Percentiles rank a stretch among this genome's conserved stretches.
Conservation (phyloP, 2,113 vertebrate species). For the Podilymbus podiceps region DNA sequence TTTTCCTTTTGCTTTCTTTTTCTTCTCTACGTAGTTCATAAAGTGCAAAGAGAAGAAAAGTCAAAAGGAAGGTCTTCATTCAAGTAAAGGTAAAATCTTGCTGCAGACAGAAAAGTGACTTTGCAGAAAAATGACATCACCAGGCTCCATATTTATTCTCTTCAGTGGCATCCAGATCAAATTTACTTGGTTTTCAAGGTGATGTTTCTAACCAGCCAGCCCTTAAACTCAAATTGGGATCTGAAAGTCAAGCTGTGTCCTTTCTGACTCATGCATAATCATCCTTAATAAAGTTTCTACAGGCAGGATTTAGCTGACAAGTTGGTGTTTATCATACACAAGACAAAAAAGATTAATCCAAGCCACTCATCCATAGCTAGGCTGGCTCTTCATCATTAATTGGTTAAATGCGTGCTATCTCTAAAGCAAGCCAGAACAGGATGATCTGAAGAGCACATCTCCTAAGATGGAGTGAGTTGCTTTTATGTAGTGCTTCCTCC, state of each 20-base stretch:
- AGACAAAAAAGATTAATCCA: constrained; percentile 50
- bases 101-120: constrained; percentile 17
- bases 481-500: background rate
- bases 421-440: background rate
- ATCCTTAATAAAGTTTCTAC: constrained; percentile 39
- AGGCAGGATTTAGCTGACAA: constrained; percentile 45
- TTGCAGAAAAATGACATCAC: background rate
- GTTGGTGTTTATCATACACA: constrained; percentile 41
- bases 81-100: background rate
- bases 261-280: constrained; percentile 53
- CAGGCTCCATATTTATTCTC: background rate
- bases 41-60: constrained; percentile 5
- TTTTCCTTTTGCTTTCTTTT: background rate
- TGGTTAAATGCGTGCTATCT: background rate
- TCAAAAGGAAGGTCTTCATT: background rate
- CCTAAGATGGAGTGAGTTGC: background rate
- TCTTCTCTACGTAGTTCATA: background rate
- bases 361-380: constrained; percentile 27
- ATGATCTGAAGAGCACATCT: constrained; percentile 4
- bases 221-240: constrained; percentile 31
- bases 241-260: constrained; percentile 61
- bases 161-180: constrained; percentile 30
- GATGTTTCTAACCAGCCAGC: constrained; percentile 40
- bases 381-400: constrained; percentile 17
- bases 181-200: constrained; percentile 54